Evolutionary conservation across 1,140 invertebrate species (phyloP).

Genomic region (Geopemphigus sp.): DNA sequence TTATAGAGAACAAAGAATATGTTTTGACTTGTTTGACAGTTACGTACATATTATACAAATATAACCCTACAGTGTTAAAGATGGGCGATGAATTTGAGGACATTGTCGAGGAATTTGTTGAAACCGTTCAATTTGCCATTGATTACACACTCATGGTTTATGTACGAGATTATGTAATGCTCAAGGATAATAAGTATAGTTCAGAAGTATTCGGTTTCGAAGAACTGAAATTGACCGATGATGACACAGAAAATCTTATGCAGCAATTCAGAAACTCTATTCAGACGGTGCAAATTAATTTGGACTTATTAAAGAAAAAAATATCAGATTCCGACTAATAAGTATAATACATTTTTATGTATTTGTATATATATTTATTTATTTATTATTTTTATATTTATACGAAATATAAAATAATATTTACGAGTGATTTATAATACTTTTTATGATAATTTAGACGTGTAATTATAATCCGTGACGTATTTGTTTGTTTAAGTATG

Average conservation of each 20-base stretch:
- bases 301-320: background rate
- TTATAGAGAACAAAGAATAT: conserved; percentile 13
- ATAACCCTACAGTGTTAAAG: background rate
- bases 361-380: no score
- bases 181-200: no score
- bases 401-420: background rate
- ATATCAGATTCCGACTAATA: background rate
- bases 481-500: background rate
- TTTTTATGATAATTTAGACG: no score
- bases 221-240: no score
- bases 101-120: background rate
- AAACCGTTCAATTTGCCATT: background rate
- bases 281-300: background rate
- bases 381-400: background rate
- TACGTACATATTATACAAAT: background rate
- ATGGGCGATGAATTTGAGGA: background rate
- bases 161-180: no score
- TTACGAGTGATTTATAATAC: no score
- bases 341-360: no score
- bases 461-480: no score
- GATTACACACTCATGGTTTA: no score
- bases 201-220: no score
- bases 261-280: background rate
- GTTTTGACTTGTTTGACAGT: conserved; percentile 13
- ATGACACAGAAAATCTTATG: no score